These are phyloP conservation scores for Gnatocerus cornutus DNA, from an alignment of 2,888 invertebrate genomes.

Conservation along the genomic window DNA sequence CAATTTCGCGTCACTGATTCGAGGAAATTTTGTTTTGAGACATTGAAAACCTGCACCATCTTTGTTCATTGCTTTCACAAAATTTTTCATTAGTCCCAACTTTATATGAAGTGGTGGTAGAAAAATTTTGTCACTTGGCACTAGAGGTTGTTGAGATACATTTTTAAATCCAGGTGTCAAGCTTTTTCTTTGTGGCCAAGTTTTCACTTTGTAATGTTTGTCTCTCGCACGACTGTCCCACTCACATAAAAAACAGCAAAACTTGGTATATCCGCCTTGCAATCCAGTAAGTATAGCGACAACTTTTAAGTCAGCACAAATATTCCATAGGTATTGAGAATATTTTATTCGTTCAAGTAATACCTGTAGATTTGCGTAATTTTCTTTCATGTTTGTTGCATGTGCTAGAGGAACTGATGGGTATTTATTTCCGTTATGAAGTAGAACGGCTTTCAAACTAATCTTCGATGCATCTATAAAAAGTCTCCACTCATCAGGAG, in stretches of 20 bases:
- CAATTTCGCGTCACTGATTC: too few species aligned
- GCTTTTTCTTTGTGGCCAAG: not conserved
- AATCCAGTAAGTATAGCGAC: slow-evolving; percentile 55
- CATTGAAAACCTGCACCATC: too few species aligned
- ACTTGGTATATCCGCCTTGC: slow-evolving; percentile 57
- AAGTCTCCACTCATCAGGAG: slow-evolving; percentile 29
- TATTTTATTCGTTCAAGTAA: slow-evolving; percentile 54
- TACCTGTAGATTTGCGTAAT: slow-evolving; percentile 47
- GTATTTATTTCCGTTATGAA: slow-evolving; percentile 34
- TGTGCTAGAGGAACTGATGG: slow-evolving; percentile 39
- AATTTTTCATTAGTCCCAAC: not conserved
- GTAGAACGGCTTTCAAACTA: slow-evolving; percentile 44
- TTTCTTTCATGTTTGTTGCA: slow-evolving; percentile 26
- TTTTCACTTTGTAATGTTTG: not conserved
- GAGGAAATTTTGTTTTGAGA: too few species aligned
- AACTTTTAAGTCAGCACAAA: slow-evolving; percentile 37
- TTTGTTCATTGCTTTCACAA: too few species aligned
- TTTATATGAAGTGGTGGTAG: slow-evolving; percentile 3
- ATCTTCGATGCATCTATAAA: slow-evolving; percentile 39
- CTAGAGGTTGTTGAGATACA: too few species aligned
- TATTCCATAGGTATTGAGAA: slow-evolving; percentile 52
- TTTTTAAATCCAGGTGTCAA: too few species aligned
- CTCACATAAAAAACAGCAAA: slow-evolving; percentile 55
- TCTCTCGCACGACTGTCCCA: slow-evolving; percentile 54
- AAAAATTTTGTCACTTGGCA: too few species aligned